Conservation (phyloP, 2,113 vertebrate species). For the Cairina moschata region DNA sequence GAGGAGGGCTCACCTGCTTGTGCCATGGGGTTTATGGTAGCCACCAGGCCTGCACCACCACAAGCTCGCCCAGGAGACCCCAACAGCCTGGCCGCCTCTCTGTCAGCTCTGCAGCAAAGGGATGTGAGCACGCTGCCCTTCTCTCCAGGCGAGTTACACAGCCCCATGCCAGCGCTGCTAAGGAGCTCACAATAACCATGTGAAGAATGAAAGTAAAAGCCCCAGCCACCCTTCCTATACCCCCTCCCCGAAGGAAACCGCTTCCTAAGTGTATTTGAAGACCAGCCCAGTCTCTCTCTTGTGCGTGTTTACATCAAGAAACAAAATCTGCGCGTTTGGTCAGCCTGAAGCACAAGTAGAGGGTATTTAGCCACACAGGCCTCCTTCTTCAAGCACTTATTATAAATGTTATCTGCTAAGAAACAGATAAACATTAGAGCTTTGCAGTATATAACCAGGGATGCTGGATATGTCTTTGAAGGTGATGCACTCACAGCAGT, state of each 20-base stretch:
- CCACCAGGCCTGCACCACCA: neutral
- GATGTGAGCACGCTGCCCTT: neutral
- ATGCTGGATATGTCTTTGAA: neutral
- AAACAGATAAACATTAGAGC: rapidly evolving
- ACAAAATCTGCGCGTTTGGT: neutral
- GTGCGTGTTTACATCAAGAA: rapidly evolving
- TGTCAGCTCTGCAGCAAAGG: neutral
- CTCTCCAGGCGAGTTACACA: rapidly evolving
- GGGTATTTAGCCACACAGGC: neutral
- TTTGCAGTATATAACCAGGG: neutral
- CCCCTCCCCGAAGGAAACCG: neutral
- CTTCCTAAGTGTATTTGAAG: neutral
- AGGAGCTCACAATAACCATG: neutral
- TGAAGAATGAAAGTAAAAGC: neutral
- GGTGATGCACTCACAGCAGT: neutral
- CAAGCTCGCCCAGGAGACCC: neutral
- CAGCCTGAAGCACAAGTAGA: neutral
- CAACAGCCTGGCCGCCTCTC: rapidly evolving
- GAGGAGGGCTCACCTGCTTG: neutral
- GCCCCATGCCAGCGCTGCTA: neutral
- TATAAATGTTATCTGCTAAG: neutral
- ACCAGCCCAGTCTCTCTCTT: neutral
- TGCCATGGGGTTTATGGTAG: no score
- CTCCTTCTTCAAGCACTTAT: neutral
- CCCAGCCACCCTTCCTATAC: neutral